Conservation (phyloP, 2,797 vertebrate genomes). For the Scolopax rusticola region DNA sequence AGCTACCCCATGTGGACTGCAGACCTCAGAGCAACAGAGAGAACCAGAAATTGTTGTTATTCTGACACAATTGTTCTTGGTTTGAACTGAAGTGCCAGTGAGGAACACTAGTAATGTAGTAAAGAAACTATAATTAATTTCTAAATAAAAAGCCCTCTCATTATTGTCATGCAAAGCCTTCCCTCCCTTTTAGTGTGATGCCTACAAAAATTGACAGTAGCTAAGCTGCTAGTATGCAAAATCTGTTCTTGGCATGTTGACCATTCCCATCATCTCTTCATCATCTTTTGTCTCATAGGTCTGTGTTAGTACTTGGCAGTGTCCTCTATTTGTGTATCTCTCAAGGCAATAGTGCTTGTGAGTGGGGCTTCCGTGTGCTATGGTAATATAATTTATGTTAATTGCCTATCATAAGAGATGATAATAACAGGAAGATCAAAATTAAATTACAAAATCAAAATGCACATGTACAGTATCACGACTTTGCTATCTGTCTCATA, state of each 20-base stretch:
- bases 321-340: background rate
- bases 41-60: background rate
- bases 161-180: background rate
- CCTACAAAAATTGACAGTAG: background rate
- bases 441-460: conserved; percentile 28
- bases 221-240: background rate
- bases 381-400: conserved; percentile 20
- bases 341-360: background rate
- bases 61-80: background rate
- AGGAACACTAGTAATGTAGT: background rate
- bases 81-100: background rate
- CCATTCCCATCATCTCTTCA: background rate
- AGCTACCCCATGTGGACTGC: rapidly evolving
- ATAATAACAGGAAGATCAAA: conserved; percentile 21
- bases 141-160: background rate
- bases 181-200: background rate
- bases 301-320: background rate
- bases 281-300: background rate
- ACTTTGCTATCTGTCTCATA: conserved; percentile 1
- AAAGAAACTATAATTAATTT: background rate
- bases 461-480: background rate
- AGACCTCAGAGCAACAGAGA: background rate
- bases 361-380: background rate
- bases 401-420: background rate
- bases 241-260: background rate